Evolutionary conservation across 2,888 invertebrate genomes (phyloP).

Genomic region (Ceriagrion tenellum): DNA sequence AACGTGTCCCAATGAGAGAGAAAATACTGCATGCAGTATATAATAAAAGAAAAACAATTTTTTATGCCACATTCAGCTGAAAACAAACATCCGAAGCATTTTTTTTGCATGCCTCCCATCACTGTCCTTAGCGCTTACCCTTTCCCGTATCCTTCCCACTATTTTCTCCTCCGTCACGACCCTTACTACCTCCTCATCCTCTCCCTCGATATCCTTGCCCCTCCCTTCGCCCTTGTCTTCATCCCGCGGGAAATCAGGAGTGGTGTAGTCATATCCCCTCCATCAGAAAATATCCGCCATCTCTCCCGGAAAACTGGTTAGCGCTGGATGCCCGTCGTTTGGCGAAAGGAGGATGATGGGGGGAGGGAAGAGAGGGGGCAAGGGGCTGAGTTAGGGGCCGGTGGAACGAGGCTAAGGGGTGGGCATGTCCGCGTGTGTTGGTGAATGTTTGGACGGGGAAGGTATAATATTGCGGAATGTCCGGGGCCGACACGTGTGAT

Average conservation of each 20-base stretch:
- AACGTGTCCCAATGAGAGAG: no score
- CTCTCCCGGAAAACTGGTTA: conserved; percentile 34
- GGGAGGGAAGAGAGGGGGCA: neutral
- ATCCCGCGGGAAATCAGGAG: conserved; percentile 16
- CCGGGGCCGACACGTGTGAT: neutral
- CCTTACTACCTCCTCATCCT: neutral
- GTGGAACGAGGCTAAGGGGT: neutral
- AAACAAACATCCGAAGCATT: neutral
- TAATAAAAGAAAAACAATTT: no score
- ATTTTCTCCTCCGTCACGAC: neutral
- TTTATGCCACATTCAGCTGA: no score
- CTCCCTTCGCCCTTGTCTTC: neutral
- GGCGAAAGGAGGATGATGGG: neutral
- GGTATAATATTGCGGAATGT: neutral
- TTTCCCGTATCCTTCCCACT: no score
- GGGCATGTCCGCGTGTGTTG: neutral
- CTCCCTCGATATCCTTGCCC: neutral
- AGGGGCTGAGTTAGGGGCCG: neutral
- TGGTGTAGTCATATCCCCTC: neutral
- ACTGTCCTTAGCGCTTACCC: neutral
- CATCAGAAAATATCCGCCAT: conserved; percentile 24
- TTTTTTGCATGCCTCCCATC: neutral
- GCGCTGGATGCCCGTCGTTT: neutral
- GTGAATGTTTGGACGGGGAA: neutral
- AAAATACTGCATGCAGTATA: no score